These are phyloP conservation scores for Valencia hispanica DNA, from an alignment of 2,797 vertebrate species.

Conservation along the genomic window DNA sequence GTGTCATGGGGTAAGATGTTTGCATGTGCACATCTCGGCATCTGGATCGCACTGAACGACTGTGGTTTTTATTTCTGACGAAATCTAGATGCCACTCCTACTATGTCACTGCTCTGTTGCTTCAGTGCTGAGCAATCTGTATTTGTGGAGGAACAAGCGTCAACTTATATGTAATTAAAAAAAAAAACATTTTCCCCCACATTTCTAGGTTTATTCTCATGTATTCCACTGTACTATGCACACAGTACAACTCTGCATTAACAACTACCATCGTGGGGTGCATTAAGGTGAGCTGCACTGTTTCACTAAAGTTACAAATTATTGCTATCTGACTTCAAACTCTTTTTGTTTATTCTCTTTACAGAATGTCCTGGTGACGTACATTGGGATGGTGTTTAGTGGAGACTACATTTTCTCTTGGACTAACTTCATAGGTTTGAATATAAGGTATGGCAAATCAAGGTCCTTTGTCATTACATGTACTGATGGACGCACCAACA, in stretches of 20 bases:
- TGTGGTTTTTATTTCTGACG: background rate
- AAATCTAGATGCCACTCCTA: background rate
- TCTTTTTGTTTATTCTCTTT: background rate
- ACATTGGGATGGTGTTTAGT: slow-evolving; percentile 97
- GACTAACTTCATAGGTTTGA: slow-evolving; percentile 97
- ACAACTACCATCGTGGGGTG: slow-evolving; percentile 98
- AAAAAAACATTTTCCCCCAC: background rate
- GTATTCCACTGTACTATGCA: slow-evolving; percentile 96
- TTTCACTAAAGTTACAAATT: background rate
- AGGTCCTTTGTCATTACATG: background rate
- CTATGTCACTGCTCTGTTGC: background rate
- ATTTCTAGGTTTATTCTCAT: slow-evolving; percentile 90
- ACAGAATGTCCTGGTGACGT: slow-evolving; percentile 97
- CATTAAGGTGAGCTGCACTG: slow-evolving; percentile 86
- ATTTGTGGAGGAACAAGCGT: slow-evolving; percentile 4
- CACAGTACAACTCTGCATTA: slow-evolving; percentile 96
- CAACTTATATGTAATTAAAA: background rate
- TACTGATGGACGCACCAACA: background rate
- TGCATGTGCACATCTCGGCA: background rate
- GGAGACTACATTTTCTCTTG: slow-evolving; percentile 99
- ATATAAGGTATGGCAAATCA: slow-evolving; percentile 89
- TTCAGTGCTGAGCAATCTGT: slow-evolving; percentile 23
- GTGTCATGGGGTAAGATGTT: slow-evolving; percentile 93
- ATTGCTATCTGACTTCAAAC: background rate
- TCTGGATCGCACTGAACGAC: slow-evolving; percentile 9